Base-by-base conservation (phyloP, 1,140 invertebrate species). In the Leucophenga varia region DNA sequence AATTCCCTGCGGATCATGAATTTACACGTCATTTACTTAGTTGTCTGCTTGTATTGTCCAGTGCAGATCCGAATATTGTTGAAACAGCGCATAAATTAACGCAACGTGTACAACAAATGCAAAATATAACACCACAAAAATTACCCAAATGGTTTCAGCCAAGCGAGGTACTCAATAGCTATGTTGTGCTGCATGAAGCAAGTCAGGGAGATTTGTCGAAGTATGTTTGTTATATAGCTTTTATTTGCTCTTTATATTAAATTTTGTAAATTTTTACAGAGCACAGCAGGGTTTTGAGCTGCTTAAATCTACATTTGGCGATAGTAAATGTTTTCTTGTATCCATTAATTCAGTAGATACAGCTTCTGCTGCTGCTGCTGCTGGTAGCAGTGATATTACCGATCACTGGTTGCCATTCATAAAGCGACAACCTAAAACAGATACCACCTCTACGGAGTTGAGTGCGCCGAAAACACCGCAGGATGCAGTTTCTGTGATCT, bases 1-100 rank as follows among this genome's bases (percentile, higher is more conserved):
- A 93, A 71, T 92, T 88, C 69, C 89, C 91, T 30, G 91, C 90
- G 12, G 93, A 97, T 67, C 93, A 97, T 80, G 95, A 98, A 78
- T 97, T 94, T 70, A 90, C 91, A 0, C 91, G 91, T 65, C 93
- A 97, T 78, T 91, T 91, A 77, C 64, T 97, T n/a, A 90, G 88
- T 14, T 97, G 94, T 79, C 81, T 90, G 55, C 85, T 95, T 55
- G 89, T 95, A 6, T 85, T 92, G 13, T 90, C 90, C 9, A 90
- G 91, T 8, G 77, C 80, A 12, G 90, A 95, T 76, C 80, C 86
- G 1, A 87, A 90, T 78, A 88, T 90, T 10, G 76, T 91, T 21
- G 88, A 90, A 57, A 85, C 83, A 41, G 87, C 93, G 56, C 84
- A 86, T 59, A 81, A 81, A 51, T 80, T 95, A 61, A 82, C 83